Percentiles rank a stretch among this genome's conserved stretches.
Evolutionary conservation across 1,140 invertebrate species (phyloP).

Genomic region (Hylaeus volcanicus): DNA sequence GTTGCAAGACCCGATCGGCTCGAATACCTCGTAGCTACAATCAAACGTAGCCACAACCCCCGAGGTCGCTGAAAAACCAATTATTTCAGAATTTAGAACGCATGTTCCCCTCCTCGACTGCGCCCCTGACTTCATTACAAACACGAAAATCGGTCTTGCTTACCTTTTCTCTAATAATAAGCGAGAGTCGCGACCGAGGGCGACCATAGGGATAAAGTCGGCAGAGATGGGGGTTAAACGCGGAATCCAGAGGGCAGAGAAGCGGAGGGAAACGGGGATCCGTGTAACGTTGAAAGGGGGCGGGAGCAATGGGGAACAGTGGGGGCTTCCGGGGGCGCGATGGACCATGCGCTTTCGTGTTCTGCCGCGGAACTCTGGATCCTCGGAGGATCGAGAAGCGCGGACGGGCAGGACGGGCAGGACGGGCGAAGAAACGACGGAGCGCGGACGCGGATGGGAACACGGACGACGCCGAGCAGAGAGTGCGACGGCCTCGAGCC

Average conservation of each 20-base stretch:
- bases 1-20: too few relatives aligned
- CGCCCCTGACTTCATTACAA: too few relatives aligned
- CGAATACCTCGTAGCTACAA: too few relatives aligned
- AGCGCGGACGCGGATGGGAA: slow-evolving; percentile 60
- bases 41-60: too few relatives aligned
- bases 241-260: background rate
- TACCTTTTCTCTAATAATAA: too few relatives aligned
- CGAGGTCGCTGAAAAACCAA: too few relatives aligned
- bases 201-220: background rate
- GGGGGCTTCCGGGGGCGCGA: slow-evolving; percentile 41
- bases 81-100: too few relatives aligned
- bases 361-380: slow-evolving; percentile 58
- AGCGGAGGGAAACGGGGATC: background rate
- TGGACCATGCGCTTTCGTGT: slow-evolving; percentile 70
- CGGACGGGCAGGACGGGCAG: slow-evolving; percentile 47
- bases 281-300: slow-evolving; percentile 52
- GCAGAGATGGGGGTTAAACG: background rate
- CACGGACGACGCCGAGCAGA: slow-evolving; percentile 61
- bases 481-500: slow-evolving; percentile 69
- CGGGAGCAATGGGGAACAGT: slow-evolving; percentile 29
- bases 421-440: slow-evolving; percentile 71
- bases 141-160: too few relatives aligned
- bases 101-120: too few relatives aligned
- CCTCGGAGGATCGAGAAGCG: slow-evolving; percentile 72
- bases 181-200: background rate